phyloP scores from a whole-genome alignment of 2,888 invertebrate genomes.

The Isoperla grammatica region DNA sequence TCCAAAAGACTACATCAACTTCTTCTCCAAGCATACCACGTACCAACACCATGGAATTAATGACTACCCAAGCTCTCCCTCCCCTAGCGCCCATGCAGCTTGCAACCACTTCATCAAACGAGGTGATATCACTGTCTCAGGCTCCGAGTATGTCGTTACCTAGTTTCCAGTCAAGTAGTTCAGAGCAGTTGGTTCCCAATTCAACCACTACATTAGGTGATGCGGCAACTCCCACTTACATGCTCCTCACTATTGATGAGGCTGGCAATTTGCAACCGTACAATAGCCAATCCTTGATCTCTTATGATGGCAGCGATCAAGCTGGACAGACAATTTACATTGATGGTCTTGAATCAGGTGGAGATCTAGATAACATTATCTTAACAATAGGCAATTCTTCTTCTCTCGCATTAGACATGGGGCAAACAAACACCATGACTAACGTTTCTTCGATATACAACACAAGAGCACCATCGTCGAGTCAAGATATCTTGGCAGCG shows the following conservation, averaged over 20 bases:
- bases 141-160: not conserved
- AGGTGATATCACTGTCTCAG: not conserved
- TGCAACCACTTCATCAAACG: conserved; percentile 23
- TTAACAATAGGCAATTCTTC: conserved; percentile 25
- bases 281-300: conserved; percentile 48
- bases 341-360: conserved; percentile 46
- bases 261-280: conserved; percentile 61
- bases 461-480: conserved; percentile 36
- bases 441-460: not conserved
- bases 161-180: not conserved
- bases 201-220: conserved; percentile 25
- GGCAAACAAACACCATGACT: conserved; percentile 8
- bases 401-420: not conserved
- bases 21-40: not conserved
- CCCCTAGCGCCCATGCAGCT: conserved; percentile 34
- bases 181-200: conserved; percentile 28
- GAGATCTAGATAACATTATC: conserved; percentile 47
- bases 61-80: conserved; percentile 31
- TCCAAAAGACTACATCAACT: conserved; percentile 30
- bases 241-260: conserved; percentile 65
- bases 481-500: conserved; percentile 67
- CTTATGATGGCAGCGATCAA: conserved; percentile 39
- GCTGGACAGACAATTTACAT: conserved; percentile 36
- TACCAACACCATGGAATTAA: conserved; percentile 5
- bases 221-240: conserved; percentile 62